Base-by-base conservation (phyloP, 2,113 vertebrate species). In the Argyrosomus japonicus region DNA sequence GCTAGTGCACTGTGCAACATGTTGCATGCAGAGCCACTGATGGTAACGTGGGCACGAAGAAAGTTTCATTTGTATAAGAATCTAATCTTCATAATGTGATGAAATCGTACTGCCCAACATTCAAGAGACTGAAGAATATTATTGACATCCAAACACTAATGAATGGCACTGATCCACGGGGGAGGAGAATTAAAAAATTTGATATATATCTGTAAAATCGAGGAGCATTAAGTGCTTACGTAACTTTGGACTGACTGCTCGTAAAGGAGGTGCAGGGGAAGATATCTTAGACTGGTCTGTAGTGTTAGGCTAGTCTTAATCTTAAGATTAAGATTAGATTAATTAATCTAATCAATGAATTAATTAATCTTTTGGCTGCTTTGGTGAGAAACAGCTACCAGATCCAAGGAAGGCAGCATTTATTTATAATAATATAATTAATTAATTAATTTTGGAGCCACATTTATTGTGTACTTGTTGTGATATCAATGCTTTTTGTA, bases 1-100 rank as follows among this genome's bases (percentile, higher is more conserved):
- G 54, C 75, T 40, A 85, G 77, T 72, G 79, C 87, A 91, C 86
- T 91, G 89, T 92, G 91, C 91, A 93, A 93, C 76, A 86, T 81
- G 68, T 79, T 79, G 91, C 86, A 80, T 85, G 77, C 61, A 75
- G 77, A 87, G 45, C 69, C 76, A 43, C 70, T 2, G 57, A 70
- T 50, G 57, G 64, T 23, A 17, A 56, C 47, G 40, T 0, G n/a
- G 50, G 19, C 71, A 61, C 15, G 0, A 5, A 29, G 40, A 25
- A 13, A 8, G 18, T 48, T 57, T 32, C 1, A 21, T 40, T 25
- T 36, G 0, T 1, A 17, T 13, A n/a, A 0, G n/a, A 53, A n/a
- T 18, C 61, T 43, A 40, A 40, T 67, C 48, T 47, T 6, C 15
- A 36, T 15, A 1, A 68, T 3, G 0, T 15, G 5, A 43, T 75